Base-by-base conservation (phyloP, 2,797 vertebrate genomes). In the Enteromius trimaculatus region DNA sequence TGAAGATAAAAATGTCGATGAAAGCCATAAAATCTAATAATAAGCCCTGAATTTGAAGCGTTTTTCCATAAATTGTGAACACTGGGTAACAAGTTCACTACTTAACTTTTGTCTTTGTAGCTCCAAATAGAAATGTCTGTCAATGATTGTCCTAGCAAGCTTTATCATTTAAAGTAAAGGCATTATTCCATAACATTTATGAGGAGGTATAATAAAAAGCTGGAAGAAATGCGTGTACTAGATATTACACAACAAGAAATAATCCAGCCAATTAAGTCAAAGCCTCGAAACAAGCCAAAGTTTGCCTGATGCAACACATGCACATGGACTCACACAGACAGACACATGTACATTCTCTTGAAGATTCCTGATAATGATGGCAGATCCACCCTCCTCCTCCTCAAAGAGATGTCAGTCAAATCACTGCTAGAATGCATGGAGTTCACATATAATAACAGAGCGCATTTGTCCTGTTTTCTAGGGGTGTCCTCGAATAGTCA, bases 181-280 rank as follows among this genome's bases (percentile, higher is more conserved):
- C 51, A 58, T 49, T 65, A 65, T 78, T 44, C 9, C 49, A 69
- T 55, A 69, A 21, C 29, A 42, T 39, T 1, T 55, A 39, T 37
- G 69, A 42, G 49, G 14, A 17, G 8, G 1, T 16, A 7, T 17
- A 71, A 62, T 51, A 34, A 17, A 81, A 74, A 37, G 26, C 55
- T 42, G 70, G 19, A 10, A 11, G 13, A 29, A 79, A 79, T 8
- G 11, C 55, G 19, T 31, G 29, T 29, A 37, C 78, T 55, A 84
- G 16, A 78, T 37, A n/a, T 79, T 79, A 42, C 21, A 49, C 16
- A 80, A 71, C 60, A 64, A n/a, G 26, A n/a, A 75, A 51, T 62
- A 84, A 78, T 76, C 17, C 55, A 81, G 39, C 68, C 62, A 71
- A 85, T 86, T 88, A 79, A 86, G 11, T 29, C 66, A 37, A 55